Base-by-base conservation (phyloP, 2,113 vertebrate species). In the Lampris megalopsis region DNA sequence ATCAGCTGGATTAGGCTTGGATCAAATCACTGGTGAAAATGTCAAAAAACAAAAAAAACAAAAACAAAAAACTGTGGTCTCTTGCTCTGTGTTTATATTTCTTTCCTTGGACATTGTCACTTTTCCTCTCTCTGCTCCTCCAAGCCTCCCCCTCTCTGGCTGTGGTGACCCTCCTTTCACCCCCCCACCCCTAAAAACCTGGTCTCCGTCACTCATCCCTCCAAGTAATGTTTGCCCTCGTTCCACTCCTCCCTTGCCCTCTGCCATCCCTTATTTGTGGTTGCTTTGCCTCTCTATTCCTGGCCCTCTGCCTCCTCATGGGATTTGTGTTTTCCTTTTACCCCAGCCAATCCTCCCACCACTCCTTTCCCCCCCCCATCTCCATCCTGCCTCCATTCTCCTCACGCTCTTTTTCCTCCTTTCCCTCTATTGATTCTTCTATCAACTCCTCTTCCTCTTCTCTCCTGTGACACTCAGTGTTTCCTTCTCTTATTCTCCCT, bases 151-250 rank as follows among this genome's bases (percentile, higher is more conserved):
- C 24, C 59, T 45, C 42, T 45, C 65, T 38, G 63, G 71, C 6
- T 41, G n/a, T 49, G 48, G 40, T 42, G n/a, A 57, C 38, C 67
- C 38, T 75, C 38, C 6, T 53, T 57, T 54, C n/a, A n/a, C 41
- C 62, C 38, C 9, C 61, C 3, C 40, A 45, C 50, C 45, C 36
- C 36, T 11, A 1, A n/a, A 9, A 41, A 45, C 52, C 62, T 24
- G 4, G 24, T 48, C 63, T 3, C 42, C 10, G 43, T 6, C 43
- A 10, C 49, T 13, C 63, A 45, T 68, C 60, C 43, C 70, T 80
- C 74, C 56, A 8, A 35, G 75, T 76, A 52, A 57, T 48, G 54
- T 71, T 9, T 59, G 40, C 2, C 49, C 52, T 53, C 1, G 0
- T 47, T 24, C 0, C 4, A 66, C 36, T 58, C 60, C 24, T 13